Evolutionary conservation across 2,113 vertebrate genomes (phyloP).

Genomic region (Ranitomeya imitator): DNA sequence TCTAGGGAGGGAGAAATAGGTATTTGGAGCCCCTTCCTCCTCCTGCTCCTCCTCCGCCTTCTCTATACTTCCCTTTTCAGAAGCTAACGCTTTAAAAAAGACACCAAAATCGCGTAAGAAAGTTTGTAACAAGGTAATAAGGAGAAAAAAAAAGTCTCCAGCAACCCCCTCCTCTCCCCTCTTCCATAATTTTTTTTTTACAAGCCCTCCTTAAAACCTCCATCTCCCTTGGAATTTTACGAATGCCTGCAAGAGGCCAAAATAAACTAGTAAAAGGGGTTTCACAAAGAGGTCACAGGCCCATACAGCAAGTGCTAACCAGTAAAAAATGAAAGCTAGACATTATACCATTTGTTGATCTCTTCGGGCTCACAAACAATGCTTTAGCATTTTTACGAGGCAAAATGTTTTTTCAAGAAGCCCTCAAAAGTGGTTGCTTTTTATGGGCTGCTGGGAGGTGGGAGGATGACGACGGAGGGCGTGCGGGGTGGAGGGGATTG

Average conservation of each 20-base stretch:
- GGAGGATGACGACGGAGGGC: background rate
- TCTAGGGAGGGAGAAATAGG: conserved; percentile 47
- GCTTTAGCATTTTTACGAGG: conserved; percentile 55
- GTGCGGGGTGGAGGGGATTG: background rate
- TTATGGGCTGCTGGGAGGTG: conserved; percentile 43
- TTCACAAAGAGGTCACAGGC: conserved; percentile 78
- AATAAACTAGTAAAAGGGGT: conserved; percentile 81
- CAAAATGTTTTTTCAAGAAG: conserved; percentile 57
- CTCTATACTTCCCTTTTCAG: conserved; percentile 60
- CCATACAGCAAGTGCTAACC: conserved; percentile 73
- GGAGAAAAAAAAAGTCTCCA: conserved; percentile 60
- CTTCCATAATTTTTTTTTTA: conserved; percentile 71
- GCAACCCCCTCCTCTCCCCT: conserved; percentile 62
- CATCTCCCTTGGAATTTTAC: conserved; percentile 81
- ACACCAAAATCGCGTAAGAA: conserved; percentile 60
- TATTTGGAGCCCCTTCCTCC: conserved; percentile 20
- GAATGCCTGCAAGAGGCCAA: conserved; percentile 81
- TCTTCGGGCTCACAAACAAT: conserved; percentile 55
- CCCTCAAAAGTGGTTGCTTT: conserved; percentile 56
- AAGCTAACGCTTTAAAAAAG: conserved; percentile 57
- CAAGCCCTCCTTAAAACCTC: conserved; percentile 76
- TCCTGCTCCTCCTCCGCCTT: conserved; percentile 17
- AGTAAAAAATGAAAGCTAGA: conserved; percentile 70
- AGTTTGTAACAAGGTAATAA: conserved; percentile 69
- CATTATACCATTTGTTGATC: conserved; percentile 60